Evolutionary conservation across 2,797 vertebrate genomes (phyloP), one percentile per base, ranked within the genome.

Genomic region (Lagorchestes hirsutus): DNA sequence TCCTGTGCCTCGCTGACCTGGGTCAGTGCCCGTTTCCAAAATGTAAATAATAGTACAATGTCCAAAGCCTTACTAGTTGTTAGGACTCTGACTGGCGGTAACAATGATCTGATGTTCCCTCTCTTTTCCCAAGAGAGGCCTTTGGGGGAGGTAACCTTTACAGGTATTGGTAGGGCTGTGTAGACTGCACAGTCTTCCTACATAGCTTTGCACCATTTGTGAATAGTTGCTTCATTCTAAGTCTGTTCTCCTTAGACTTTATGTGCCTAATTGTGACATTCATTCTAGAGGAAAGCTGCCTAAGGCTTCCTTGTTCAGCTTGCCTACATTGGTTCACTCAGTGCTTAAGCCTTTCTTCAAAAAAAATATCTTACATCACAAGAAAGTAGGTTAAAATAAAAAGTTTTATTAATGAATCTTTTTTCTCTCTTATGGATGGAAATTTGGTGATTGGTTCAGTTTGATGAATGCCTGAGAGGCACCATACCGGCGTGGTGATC

Each of bases 61-160:
- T 95, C 13, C 94, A 96, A 93, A 95, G 93, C 74, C 95, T 98
- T 55, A 96, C 91, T 91, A 96, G 90, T 97, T 93, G 95, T 50
- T 95, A 93, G 91, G 91, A 67, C 96, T 97, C 95, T 96, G 93
- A 62, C 55, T 11, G 0, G 0, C 96, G 90, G 97, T 93, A 95
- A 91, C 93, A 82, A 91, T 62, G 52, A 34, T 58, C 62, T 96
- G 94, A 3, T n/a, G 96, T 90, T 97, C 54, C 54, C 91, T 92
- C 34, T 96, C 74, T 87, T 50, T 24, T 87, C 40, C 74, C 9
- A 87, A 82, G 40, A 9, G 40, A 87, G 95, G 94, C 96, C 58
- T 96, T 97, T 96, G 95, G 31, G 95, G 97, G 93, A 82, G 57
- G 90, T 95, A 97, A 97, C 95, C 96, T 98, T 98, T 97, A 94